Base-by-base conservation (phyloP, 1,140 invertebrate genomes). In the Drosophila seguyi region DNA sequence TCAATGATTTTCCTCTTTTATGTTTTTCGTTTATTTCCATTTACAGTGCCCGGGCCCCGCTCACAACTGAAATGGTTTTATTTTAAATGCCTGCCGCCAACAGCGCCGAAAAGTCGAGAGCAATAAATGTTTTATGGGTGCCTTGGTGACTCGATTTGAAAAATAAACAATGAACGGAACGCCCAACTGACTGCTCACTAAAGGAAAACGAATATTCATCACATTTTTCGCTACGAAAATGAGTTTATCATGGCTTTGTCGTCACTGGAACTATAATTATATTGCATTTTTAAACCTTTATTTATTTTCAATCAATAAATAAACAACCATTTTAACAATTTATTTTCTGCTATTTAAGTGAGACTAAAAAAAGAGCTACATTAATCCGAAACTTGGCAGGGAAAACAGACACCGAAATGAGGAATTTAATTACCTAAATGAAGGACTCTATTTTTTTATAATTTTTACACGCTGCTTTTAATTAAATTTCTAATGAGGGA, bases 401-500 rank as follows among this genome's bases (percentile, higher is more conserved):
- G 5, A 34, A 68, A 42, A 27, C 22, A n/a, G n/a, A 42, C 36
- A 65, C 31, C 13, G 7, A 29, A 36, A 29, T n/a, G 50, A n/a
- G 36, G 25, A 75, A 52, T 57, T 75, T 55, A 75, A 75, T 75
- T 75, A 56, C 42, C 16, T 11, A 39, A 63, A 63, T 56, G 50
- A 55, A 75, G 42, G 42, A 10, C 63, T 53, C 25, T 7, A 53
- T 56, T 57, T 57, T 71, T 71, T 42, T 65, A 57, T 56, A 72
- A 56, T 56, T 56, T 63, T 62, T 50, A 13, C 59, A 38, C 60
- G 52, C 45, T 39, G 72, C 59, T 42, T 52, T 75, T 75, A 75
- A 75, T 75, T 75, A 75, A 75, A 65, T 75, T 75, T 42, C 73
- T 65, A 75, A 65, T 56, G 72, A 75, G 72, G 44, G 71, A 63